Evolutionary conservation across 2,113 vertebrate species (phyloP), one percentile per base, ranked within the genome.

Genomic region (Ailuropoda melanoleuca): DNA sequence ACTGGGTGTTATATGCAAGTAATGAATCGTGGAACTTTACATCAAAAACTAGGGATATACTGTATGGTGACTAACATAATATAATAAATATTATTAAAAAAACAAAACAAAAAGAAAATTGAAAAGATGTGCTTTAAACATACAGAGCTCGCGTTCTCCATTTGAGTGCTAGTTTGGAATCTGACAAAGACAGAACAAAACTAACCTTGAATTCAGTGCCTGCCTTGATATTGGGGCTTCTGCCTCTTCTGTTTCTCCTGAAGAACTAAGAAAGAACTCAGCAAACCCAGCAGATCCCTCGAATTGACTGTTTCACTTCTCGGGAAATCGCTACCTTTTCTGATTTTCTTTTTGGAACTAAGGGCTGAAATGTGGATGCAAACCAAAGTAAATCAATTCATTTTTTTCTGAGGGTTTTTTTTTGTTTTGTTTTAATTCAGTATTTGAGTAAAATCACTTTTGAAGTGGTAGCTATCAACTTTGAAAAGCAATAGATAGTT

Each of bases 381-480:
- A 98, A 98, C 97, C 98, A 96, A 98, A 96, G 72, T 95, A 96
- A 97, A 97, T 96, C 97, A 97, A 96, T 98, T 96, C 95, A 95
- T 98, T 98, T 95, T 98, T 96, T 98, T 93, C 92, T 31, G 13
- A 64, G 56, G 46, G 1, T 24, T 92, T 88, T 75, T 82, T 81
- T 58, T 21, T 90, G 78, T 72, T 80, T 86, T 66, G 31, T 85
- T 95, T 62, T 43, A 85, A 90, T 70, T 86, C 43, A 62, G 53
- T 90, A 48, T 90, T 88, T 97, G 50, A 78, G 80, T 95, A 93
- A 96, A 96, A 96, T 97, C 88, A 96, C 84, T 96, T 98, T 98
- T 97, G 97, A 98, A 98, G 98, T 97, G 98, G 97, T 96, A 98
- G 96, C 97, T 98, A 85, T 98, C 94, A 98, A 98, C 95, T 98